Conservation (phyloP, 2,113 vertebrate genomes). For the Dasyurus viverrinus region DNA sequence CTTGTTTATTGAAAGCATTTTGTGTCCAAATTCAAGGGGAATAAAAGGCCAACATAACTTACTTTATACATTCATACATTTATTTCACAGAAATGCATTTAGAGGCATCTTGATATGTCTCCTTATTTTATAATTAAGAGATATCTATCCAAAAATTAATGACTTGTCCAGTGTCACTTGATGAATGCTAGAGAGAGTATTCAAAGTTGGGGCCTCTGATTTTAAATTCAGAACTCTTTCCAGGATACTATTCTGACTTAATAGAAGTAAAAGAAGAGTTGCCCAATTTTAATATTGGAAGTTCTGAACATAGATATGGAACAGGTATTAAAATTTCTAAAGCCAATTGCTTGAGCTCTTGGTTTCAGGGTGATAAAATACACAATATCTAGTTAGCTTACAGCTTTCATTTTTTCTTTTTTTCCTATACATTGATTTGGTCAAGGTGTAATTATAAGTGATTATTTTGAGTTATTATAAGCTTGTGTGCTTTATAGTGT, state of each 20-base stretch:
- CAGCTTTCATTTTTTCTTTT: background rate
- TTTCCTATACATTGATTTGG: slow-evolving; percentile 35
- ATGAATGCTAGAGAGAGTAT: background rate
- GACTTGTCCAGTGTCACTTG: background rate
- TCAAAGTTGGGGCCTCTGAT: background rate
- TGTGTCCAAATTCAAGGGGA: background rate
- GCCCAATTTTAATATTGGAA: background rate
- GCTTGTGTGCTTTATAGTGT: background rate
- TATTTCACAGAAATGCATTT: background rate
- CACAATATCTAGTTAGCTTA: background rate
- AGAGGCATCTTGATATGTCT: background rate
- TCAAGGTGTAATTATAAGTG: background rate
- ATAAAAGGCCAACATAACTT: background rate
- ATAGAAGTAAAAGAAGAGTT: background rate
- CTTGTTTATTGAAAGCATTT: background rate
- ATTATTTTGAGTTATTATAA: slow-evolving; percentile 49
- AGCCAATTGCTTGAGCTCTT: background rate
- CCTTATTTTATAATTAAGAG: background rate
- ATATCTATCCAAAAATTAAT: background rate
- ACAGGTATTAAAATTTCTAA: background rate
- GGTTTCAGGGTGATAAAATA: slow-evolving; percentile 15
- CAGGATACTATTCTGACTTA: background rate
- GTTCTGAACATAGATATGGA: background rate
- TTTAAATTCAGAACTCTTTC: background rate
- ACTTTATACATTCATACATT: background rate